These are phyloP conservation scores for Tamias sibiricus DNA, from an alignment of 2,113 vertebrate genomes.

Conservation along the genomic window DNA sequence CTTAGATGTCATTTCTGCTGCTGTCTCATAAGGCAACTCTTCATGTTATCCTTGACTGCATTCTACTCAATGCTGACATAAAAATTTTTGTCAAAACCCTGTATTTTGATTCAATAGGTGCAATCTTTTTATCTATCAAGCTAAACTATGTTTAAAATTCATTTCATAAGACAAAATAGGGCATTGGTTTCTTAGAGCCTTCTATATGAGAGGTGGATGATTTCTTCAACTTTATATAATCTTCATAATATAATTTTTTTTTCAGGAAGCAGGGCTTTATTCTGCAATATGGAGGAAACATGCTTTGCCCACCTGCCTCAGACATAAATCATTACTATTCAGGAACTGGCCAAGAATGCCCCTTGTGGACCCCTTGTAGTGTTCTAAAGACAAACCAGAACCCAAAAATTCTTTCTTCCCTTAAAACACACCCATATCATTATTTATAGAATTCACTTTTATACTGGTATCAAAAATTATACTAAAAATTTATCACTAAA, in stretches of 20 bases:
- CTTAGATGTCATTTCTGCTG: not conserved
- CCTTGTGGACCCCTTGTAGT: too few species aligned
- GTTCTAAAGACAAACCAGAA: not conserved
- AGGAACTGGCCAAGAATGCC: too few species aligned
- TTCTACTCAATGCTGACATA: not conserved
- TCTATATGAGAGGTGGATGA: not conserved
- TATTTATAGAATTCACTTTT: conserved; percentile 57
- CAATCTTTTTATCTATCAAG: not conserved
- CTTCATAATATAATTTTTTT: not conserved
- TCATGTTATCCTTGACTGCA: not conserved
- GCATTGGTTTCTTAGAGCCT: not conserved
- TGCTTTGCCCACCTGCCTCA: too few species aligned
- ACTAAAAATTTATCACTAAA: not conserved
- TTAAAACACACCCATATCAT: not conserved
- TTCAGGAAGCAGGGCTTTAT: not conserved
- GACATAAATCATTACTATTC: not conserved
- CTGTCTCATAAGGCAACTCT: not conserved
- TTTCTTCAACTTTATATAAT: not conserved
- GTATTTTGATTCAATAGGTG: conserved; percentile 19
- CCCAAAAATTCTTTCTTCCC: not conserved
- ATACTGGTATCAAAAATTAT: not conserved
- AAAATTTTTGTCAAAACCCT: not conserved
- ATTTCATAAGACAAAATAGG: not conserved
- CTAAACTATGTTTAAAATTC: not conserved
- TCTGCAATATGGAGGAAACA: fast-evolving